Conservation (phyloP, 1,140 invertebrate species). For the Diachasmimorpha longicaudata region DNA sequence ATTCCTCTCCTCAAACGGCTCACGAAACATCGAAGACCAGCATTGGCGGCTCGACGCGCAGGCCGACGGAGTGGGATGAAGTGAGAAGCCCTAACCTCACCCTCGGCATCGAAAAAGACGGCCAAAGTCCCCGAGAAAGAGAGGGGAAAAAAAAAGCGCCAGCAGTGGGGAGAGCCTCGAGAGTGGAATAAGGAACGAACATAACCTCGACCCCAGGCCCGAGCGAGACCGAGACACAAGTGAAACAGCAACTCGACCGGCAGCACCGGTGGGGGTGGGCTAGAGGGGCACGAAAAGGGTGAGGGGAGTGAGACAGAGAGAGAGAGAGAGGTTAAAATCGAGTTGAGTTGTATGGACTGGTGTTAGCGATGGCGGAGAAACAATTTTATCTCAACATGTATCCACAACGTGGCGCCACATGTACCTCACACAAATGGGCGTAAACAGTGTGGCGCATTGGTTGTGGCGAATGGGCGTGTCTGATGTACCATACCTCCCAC, state of each 20-base stretch:
- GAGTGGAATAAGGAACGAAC: conserved; percentile 22
- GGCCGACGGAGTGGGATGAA: background rate
- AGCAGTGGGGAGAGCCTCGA: background rate
- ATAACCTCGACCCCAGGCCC: conserved; percentile 23
- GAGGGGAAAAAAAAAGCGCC: conserved; percentile 2
- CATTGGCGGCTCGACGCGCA: background rate
- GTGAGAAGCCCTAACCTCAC: background rate
- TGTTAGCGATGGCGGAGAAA: conserved; percentile 36
- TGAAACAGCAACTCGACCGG: background rate
- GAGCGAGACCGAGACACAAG: too few relatives aligned
- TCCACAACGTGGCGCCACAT: conserved; percentile 25
- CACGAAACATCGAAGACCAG: background rate
- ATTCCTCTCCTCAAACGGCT: too few relatives aligned
- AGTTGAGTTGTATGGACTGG: conserved; percentile 17
- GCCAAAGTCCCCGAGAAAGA: background rate
- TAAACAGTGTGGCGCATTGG: conserved; percentile 43
- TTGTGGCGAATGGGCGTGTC: conserved; percentile 45
- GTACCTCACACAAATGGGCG: conserved; percentile 36
- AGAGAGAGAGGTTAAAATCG: background rate
- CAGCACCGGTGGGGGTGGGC: background rate
- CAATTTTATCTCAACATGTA: background rate
- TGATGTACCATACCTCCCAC: conserved; percentile 51
- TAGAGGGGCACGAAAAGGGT: too few relatives aligned
- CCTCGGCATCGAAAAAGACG: background rate
- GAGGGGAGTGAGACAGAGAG: background rate